phyloP scores from a whole-genome alignment of 2,888 invertebrate genomes.

The Pammene fasciana region DNA sequence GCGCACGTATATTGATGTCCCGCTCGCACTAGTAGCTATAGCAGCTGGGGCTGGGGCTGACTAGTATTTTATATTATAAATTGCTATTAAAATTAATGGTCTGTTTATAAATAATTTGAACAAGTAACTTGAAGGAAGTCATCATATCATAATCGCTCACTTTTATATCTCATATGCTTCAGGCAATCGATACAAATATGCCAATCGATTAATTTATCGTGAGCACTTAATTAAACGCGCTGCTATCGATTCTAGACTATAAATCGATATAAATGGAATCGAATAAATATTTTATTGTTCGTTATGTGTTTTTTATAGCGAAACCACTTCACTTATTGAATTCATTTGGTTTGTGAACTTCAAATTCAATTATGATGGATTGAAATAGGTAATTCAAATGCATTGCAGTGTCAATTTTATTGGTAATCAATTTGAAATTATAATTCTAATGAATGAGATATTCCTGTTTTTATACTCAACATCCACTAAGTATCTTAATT shows the following conservation, averaged over 20 bases:
- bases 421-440: slow-evolving; percentile 8
- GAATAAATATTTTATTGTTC: slow-evolving; percentile 33
- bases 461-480: slow-evolving; percentile 4
- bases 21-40: too few species aligned
- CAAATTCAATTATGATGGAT: slow-evolving; percentile 35
- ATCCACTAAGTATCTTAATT: too few species aligned
- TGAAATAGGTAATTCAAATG: slow-evolving; percentile 30
- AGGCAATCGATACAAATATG: slow-evolving; percentile 24
- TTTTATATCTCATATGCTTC: slow-evolving; percentile 5
- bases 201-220: slow-evolving; percentile 25
- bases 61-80: too few species aligned
- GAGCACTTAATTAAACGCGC: slow-evolving; percentile 27
- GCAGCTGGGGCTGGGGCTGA: too few species aligned
- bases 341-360: slow-evolving; percentile 32
- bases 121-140: neutral
- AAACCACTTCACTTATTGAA: slow-evolving; percentile 25
- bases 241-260: slow-evolving; percentile 21
- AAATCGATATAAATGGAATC: slow-evolving; percentile 37
- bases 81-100: too few species aligned
- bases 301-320: slow-evolving; percentile 32
- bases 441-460: slow-evolving; percentile 11
- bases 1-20: too few species aligned
- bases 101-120: too few species aligned
- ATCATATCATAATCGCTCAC: slow-evolving; percentile 17
- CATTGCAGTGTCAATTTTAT: slow-evolving; percentile 18